Evolutionary conservation across 2,888 invertebrate species (phyloP).

Genomic region (Drosophila niveifrons): DNA sequence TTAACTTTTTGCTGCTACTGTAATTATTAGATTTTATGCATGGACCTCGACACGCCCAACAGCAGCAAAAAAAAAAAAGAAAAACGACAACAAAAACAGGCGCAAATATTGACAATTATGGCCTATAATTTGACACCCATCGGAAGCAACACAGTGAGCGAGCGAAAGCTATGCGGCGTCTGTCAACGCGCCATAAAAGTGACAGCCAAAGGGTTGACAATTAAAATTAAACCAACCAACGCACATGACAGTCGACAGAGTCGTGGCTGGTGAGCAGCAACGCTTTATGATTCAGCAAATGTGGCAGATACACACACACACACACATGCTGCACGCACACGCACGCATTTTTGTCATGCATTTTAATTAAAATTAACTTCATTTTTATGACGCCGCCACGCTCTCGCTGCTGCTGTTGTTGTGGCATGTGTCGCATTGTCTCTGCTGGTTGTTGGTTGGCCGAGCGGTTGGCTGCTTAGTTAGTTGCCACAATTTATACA

Average conservation of each 20-base stretch:
- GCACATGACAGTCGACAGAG: constrained; percentile 25
- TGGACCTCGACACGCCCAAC: constrained; percentile 31
- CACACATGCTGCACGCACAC: constrained; percentile 16
- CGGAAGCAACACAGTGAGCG: constrained; percentile 45
- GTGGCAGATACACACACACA: constrained; percentile 19
- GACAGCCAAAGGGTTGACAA: constrained; percentile 75
- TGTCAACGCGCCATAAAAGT: constrained; percentile 60
- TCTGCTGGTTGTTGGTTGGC: constrained; percentile 22
- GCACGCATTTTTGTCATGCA: constrained; percentile 73
- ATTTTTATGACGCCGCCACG: constrained; percentile 71
- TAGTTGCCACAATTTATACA: constrained; percentile 78
- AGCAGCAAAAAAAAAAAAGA: background rate
- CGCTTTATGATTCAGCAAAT: constrained; percentile 75
- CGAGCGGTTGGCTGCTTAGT: constrained; percentile 39
- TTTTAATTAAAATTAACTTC: constrained; percentile 81
- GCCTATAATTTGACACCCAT: constrained; percentile 80
- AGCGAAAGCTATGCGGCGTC: constrained; percentile 25
- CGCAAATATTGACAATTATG: constrained; percentile 82
- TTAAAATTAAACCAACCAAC: constrained; percentile 69
- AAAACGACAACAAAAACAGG: constrained; percentile 33
- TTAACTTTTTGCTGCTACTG: constrained; percentile 45
- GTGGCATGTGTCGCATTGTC: constrained; percentile 57
- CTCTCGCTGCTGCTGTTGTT: constrained; percentile 25
- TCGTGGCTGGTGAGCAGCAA: constrained; percentile 29
- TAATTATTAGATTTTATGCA: constrained; percentile 79